These are phyloP conservation scores for Slavum lentiscoides DNA, from an alignment of 2,888 invertebrate genomes.

Conservation along the genomic window DNA sequence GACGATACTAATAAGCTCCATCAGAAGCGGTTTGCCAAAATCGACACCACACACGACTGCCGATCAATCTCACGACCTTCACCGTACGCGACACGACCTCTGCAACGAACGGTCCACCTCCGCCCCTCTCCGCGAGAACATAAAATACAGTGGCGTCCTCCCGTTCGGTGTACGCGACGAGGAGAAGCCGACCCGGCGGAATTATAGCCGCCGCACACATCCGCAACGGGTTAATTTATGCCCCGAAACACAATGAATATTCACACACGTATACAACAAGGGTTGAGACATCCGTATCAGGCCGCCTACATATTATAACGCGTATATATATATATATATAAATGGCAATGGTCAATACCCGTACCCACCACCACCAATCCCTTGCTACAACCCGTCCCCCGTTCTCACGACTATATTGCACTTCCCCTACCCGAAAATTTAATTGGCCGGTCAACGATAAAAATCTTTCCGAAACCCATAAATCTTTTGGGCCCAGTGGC, in stretches of 20 bases:
- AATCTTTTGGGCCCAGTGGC: too few relatives aligned
- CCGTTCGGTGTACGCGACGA: slow-evolving; percentile 25
- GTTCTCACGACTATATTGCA: too few relatives aligned
- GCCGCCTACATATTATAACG: not conserved
- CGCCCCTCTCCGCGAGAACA: too few relatives aligned
- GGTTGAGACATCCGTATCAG: slow-evolving; percentile 38
- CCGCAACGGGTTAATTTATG: slow-evolving; percentile 45
- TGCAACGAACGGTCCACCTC: too few relatives aligned
- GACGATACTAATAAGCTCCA: too few relatives aligned
- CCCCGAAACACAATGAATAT: slow-evolving; percentile 42
- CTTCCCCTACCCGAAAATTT: too few relatives aligned
- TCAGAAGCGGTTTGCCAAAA: too few relatives aligned
- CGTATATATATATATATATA: slow-evolving; percentile 5
- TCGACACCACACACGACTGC: too few relatives aligned
- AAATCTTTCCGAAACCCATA: too few relatives aligned
- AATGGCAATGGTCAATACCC: slow-evolving; percentile 38
- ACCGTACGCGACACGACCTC: not conserved
- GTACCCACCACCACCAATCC: not conserved
- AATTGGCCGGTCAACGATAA: too few relatives aligned
- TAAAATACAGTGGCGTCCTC: too few relatives aligned
- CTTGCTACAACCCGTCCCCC: too few relatives aligned
- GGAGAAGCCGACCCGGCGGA: slow-evolving; percentile 8
- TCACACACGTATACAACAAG: slow-evolving; percentile 19
- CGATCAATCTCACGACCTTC: slow-evolving; percentile 39
- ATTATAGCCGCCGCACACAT: slow-evolving; percentile 40